Conservation (phyloP, 2,113 vertebrate species). For the Daphoenositta chrysoptera region DNA sequence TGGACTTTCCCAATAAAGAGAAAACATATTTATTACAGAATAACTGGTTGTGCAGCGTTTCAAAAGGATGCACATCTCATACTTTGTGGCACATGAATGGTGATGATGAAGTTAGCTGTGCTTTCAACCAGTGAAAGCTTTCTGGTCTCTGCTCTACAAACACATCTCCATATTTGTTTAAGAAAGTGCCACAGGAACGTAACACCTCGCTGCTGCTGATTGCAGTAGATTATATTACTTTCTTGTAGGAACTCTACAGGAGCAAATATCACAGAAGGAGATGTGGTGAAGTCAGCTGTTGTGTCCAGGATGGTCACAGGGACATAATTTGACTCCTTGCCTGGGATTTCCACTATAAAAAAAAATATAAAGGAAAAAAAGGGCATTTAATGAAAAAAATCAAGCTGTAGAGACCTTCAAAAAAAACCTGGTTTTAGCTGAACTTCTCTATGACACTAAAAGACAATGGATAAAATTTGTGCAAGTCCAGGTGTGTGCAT, state of each 20-base stretch:
- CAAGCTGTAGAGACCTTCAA: neutral
- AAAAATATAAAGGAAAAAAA: neutral
- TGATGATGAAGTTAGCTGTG: neutral
- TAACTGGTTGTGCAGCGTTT: neutral
- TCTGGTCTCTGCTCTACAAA: neutral
- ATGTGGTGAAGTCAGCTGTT: neutral
- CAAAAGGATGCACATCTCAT: neutral
- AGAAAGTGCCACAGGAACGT: neutral
- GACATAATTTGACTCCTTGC: neutral
- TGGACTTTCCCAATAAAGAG: neutral
- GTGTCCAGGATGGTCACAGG: neutral
- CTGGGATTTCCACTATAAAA: neutral
- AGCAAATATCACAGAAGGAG: neutral
- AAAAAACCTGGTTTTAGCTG: neutral
- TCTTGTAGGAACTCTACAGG: neutral
- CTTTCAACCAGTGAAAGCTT: neutral
- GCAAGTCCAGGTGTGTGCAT: neutral
- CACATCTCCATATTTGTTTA: neutral
- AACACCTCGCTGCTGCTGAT: neutral
- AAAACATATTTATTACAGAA: neutral
- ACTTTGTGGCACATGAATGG: neutral
- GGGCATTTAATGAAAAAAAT: neutral
- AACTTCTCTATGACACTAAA: neutral
- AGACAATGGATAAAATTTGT: neutral
- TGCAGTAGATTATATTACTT: constrained; percentile 8